A percentile compares a stretch with the other conserved stretches of the same genome.
These are phyloP conservation scores for Formica exsecta DNA, from an alignment of 1,140 invertebrate species.

Conservation along the genomic window DNA sequence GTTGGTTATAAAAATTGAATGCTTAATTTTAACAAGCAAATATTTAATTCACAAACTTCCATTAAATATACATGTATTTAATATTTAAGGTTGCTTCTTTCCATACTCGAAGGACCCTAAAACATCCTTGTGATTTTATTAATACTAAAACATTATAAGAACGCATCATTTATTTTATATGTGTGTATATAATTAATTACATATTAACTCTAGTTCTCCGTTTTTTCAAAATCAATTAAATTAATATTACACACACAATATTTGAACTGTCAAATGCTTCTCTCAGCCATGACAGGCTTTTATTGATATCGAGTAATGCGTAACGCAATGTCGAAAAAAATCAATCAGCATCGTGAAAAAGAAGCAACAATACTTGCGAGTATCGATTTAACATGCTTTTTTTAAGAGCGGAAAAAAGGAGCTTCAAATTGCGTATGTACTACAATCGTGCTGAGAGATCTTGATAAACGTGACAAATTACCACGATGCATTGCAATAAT, in stretches of 20 bases:
- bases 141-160: background rate
- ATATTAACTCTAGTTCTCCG: no score
- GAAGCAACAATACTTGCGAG: no score
- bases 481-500: slow-evolving; percentile 57
- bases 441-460: slow-evolving; percentile 26
- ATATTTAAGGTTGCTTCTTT: background rate
- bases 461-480: slow-evolving; percentile 64
- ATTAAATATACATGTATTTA: background rate
- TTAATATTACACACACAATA: no score
- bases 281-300: no score
- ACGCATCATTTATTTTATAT: no score
- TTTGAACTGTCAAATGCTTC: no score
- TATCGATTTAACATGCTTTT: no score
- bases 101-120: background rate
- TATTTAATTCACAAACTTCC: background rate
- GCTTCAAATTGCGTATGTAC: background rate
- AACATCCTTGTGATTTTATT: slow-evolving; percentile 2
- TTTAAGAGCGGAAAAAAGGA: background rate
- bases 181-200: no score
- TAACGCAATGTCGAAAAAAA: no score
- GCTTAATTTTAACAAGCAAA: background rate
- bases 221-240: no score
- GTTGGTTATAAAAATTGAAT: background rate
- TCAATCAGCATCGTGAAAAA: no score
- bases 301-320: no score